Evolutionary conservation across 2,113 vertebrate genomes (phyloP).

Genomic region (Todiramphus saurophagus): DNA sequence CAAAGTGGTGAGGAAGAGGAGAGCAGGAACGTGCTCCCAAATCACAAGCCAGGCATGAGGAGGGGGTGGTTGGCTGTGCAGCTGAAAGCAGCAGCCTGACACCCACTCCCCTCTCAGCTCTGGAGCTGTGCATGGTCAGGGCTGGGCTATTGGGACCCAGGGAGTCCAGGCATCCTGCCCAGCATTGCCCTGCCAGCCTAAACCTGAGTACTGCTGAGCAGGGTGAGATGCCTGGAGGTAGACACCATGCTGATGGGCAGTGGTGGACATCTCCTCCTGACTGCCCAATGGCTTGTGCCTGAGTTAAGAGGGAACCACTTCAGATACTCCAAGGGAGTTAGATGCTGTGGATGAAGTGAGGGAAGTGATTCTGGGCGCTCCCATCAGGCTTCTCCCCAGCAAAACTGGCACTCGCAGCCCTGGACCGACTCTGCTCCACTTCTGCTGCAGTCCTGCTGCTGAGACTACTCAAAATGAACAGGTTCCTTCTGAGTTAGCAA

Average conservation of each 20-base stretch:
- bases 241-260: too few relatives aligned
- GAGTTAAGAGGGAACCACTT: neutral
- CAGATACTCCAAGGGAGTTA: neutral
- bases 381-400: neutral
- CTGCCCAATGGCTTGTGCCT: neutral
- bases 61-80: neutral
- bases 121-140: neutral
- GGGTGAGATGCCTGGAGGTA: neutral
- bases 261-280: neutral
- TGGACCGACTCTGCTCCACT: accelerated
- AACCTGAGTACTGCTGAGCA: neutral
- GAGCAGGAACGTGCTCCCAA: neutral
- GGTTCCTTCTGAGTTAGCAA: neutral
- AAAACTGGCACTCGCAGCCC: neutral
- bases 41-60: neutral
- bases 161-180: neutral
- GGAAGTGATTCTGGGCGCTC: neutral
- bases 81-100: neutral
- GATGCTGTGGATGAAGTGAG: neutral
- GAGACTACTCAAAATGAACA: neutral
- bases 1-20: neutral
- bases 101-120: neutral
- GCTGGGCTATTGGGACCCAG: neutral
- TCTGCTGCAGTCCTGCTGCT: neutral
- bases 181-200: neutral